phyloP scores from a whole-genome alignment of 1,140 invertebrate species.

The Hypsibius dujardini region DNA sequence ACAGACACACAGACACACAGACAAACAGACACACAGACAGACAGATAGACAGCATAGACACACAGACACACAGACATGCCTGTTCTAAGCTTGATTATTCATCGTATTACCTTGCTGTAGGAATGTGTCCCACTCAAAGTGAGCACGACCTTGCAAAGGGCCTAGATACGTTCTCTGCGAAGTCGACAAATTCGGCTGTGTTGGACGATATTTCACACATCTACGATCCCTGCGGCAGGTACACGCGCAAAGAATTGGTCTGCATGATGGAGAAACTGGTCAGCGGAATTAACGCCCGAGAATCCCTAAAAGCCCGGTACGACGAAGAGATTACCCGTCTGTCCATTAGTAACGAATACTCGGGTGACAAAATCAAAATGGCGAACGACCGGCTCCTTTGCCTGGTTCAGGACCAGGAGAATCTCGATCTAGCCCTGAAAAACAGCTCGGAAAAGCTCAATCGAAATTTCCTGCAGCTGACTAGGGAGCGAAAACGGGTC shows the following conservation, averaged over 20 bases:
- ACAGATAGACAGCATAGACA: neutral
- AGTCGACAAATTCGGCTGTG: neutral
- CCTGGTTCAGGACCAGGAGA: neutral
- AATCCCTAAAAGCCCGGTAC: neutral
- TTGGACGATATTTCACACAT: neutral
- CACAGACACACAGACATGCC: neutral
- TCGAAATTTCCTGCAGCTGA: neutral
- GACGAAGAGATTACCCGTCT: neutral
- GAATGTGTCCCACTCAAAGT: neutral
- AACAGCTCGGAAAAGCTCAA: neutral
- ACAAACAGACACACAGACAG: neutral
- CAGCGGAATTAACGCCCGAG: neutral
- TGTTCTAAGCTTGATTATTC: neutral
- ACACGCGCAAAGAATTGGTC: neutral
- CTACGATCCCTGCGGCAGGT: neutral
- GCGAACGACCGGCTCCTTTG: neutral
- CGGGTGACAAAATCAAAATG: neutral
- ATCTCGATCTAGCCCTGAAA: neutral
- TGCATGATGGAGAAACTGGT: constrained; percentile 1
- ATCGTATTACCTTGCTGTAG: neutral
- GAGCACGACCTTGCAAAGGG: no score
- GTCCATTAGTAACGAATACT: neutral
- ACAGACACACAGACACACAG: no score
- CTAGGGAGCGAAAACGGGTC: neutral
- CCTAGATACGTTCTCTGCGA: neutral